phyloP scores from a whole-genome alignment of 1,140 invertebrate species.

The Camponotus vicinus region DNA sequence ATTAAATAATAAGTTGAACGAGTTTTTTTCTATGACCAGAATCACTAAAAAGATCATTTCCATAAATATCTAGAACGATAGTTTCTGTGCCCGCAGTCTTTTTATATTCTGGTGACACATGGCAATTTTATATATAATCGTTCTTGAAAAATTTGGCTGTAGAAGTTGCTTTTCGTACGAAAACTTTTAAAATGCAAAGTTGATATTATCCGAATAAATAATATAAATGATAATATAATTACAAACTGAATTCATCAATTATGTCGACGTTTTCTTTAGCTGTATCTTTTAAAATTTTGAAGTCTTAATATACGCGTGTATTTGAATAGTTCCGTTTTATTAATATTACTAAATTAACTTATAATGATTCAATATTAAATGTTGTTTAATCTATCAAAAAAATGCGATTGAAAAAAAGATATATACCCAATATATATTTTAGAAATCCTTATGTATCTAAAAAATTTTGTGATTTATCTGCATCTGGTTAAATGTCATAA shows the following conservation, averaged over 20 bases:
- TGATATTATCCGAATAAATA: not conserved
- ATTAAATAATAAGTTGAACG: conserved; percentile 3
- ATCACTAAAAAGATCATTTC: not conserved
- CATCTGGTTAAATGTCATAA: not conserved
- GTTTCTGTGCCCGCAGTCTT: conserved; percentile 46
- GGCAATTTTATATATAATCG: conserved; percentile 42
- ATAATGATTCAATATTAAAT: not conserved
- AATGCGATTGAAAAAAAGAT: not conserved
- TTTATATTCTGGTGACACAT: conserved; percentile 33
- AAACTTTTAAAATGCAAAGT: not conserved
- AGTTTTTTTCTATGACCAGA: not conserved
- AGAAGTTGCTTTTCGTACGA: not conserved
- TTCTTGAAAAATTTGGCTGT: not conserved
- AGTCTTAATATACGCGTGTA: not conserved
- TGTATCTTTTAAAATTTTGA: not conserved
- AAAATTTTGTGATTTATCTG: not conserved
- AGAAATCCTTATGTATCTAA: not conserved
- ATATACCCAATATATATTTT: not conserved
- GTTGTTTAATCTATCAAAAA: not conserved
- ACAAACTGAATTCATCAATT: not conserved
- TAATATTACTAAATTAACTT: not conserved
- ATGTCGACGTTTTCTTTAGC: not conserved
- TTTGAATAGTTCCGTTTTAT: not conserved
- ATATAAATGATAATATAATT: not conserved
- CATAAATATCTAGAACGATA: conserved; percentile 34